These are phyloP conservation scores for Martes flavigula DNA, from an alignment of 2,797 vertebrate genomes.

Conservation along the genomic window DNA sequence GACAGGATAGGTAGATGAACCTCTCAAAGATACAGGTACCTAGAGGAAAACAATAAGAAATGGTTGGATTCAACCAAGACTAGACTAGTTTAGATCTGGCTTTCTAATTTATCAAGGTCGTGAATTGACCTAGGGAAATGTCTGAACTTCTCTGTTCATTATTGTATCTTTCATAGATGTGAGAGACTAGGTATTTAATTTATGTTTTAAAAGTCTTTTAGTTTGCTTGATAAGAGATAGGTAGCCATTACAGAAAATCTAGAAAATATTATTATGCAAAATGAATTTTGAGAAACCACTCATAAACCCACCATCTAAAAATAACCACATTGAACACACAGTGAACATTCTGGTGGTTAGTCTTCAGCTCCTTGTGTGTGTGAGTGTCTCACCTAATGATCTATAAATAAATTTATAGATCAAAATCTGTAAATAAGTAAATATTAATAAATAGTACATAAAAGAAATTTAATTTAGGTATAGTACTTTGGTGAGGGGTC, in stretches of 20 bases:
- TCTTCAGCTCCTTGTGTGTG: background rate
- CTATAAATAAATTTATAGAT: background rate
- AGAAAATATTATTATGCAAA: background rate
- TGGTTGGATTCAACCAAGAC: background rate
- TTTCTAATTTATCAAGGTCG: background rate
- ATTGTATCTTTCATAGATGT: slow-evolving; percentile 8
- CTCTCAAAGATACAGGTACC: background rate
- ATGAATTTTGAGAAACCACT: background rate
- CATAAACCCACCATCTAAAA: background rate
- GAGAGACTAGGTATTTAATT: background rate
- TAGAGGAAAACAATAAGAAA: background rate
- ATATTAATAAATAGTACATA: background rate
- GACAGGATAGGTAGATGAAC: background rate
- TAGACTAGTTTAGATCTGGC: background rate
- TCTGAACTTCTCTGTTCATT: background rate
- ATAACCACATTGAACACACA: background rate
- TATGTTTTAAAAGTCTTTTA: background rate
- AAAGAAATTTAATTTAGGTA: background rate
- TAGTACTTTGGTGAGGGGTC: background rate
- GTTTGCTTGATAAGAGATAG: background rate
- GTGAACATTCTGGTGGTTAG: slow-evolving; percentile 15
- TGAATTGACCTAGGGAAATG: background rate
- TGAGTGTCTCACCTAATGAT: background rate
- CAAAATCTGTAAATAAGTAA: background rate
- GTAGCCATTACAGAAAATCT: background rate